phyloP scores from a whole-genome alignment of 37 sponge, comb jelly and placozoan species.

The Haliclona indistincta region DNA sequence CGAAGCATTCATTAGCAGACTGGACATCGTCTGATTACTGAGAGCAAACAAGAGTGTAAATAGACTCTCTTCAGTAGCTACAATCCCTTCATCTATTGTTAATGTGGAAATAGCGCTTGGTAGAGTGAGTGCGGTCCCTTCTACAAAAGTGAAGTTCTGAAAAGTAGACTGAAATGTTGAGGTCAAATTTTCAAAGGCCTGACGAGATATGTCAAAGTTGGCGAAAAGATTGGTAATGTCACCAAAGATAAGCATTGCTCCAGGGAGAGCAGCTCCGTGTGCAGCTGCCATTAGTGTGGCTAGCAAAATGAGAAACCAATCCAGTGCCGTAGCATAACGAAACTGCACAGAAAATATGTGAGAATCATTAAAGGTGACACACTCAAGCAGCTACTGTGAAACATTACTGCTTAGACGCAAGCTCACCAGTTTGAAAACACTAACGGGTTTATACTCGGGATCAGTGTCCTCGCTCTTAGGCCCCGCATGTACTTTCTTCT shows the following conservation, averaged over 20 bases:
- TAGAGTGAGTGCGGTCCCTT: too few relatives aligned
- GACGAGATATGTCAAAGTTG: constrained; percentile 1
- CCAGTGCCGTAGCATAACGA: constrained; percentile 37
- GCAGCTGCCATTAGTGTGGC: constrained; percentile 16
- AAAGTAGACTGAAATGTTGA: not conserved
- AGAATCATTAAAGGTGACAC: too few relatives aligned
- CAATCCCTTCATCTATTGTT: too few relatives aligned
- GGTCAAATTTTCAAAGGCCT: constrained; percentile 6
- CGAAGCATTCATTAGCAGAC: too few relatives aligned
- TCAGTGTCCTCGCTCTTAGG: not conserved
- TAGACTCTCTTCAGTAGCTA: too few relatives aligned
- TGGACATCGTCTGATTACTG: not conserved
- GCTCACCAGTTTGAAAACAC: constrained; percentile 8
- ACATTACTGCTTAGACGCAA: too few relatives aligned
- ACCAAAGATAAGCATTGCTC: constrained; percentile 56
- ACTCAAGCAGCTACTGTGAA: too few relatives aligned
- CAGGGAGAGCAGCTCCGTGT: constrained; percentile 55
- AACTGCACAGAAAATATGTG: too few relatives aligned
- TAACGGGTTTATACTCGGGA: not conserved
- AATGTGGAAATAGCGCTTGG: too few relatives aligned
- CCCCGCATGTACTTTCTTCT: too few relatives aligned
- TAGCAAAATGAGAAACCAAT: constrained; percentile 46
- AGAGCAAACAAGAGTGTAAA: not conserved
- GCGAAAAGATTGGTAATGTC: constrained; percentile 50
- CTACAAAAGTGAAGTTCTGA: not conserved